Conservation (phyloP, 1,140 invertebrate genomes). For the Drosophila lowei region DNA sequence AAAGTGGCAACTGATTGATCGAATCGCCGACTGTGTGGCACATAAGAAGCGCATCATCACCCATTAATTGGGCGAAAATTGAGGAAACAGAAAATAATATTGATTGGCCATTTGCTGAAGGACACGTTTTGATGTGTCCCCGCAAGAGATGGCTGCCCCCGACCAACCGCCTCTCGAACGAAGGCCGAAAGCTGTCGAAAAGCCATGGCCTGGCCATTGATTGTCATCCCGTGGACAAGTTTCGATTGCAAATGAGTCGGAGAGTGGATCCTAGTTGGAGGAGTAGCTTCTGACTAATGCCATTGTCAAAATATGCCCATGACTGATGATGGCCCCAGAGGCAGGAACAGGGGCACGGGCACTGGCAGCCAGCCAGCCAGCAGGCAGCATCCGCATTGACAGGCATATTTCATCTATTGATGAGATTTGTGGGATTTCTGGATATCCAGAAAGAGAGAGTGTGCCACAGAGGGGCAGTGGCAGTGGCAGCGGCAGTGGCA, state of each 20-base stretch:
- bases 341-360: not conserved
- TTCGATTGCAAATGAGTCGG: slow-evolving; percentile 69
- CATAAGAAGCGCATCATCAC: slow-evolving; percentile 26
- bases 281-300: slow-evolving; percentile 62
- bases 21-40: not conserved
- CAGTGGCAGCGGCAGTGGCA: slow-evolving; percentile 14
- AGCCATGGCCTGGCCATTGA: slow-evolving; percentile 49
- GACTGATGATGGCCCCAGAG: slow-evolving; percentile 63
- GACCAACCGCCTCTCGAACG: not conserved
- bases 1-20: slow-evolving; percentile 7
- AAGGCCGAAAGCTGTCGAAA: not conserved
- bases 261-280: slow-evolving; percentile 5
- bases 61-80: slow-evolving; percentile 32
- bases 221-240: slow-evolving; percentile 63
- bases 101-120: slow-evolving; percentile 32
- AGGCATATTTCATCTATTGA: slow-evolving; percentile 71
- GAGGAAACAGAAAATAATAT: slow-evolving; percentile 9
- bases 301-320: slow-evolving; percentile 77
- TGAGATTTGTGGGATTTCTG: slow-evolving; percentile 51
- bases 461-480: slow-evolving; percentile 11
- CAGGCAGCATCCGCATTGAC: slow-evolving; percentile 22
- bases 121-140: not conserved
- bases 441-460: slow-evolving; percentile 25
- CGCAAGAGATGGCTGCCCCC: not conserved
- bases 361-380: slow-evolving; percentile 1